A percentile compares a stretch with the other conserved stretches of the same genome.
Conservation (phyloP, 2,888 invertebrate genomes). For the Heliconius charithonia region DNA sequence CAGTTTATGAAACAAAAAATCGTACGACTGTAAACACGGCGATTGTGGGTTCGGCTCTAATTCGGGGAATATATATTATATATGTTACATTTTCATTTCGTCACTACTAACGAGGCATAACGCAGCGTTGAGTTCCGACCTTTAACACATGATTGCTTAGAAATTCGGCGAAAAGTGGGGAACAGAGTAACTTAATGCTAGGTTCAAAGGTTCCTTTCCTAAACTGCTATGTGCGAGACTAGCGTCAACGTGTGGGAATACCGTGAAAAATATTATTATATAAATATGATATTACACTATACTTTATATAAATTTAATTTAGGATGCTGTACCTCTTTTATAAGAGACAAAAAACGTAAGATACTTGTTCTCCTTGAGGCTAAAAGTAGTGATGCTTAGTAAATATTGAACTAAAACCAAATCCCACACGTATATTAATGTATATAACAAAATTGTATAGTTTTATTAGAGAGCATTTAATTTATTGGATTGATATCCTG, state of each 20-base stretch:
- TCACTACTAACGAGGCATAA: too few relatives aligned
- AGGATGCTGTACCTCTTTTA: neutral
- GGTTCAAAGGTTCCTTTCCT: neutral
- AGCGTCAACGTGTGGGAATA: too few relatives aligned
- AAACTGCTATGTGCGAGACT: neutral
- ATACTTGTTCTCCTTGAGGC: constrained; percentile 10
- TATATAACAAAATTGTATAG: neutral
- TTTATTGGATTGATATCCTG: neutral
- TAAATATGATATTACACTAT: neutral
- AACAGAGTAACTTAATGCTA: neutral
- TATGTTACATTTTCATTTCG: too few relatives aligned
- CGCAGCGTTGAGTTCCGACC: too few relatives aligned
- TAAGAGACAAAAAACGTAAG: neutral
- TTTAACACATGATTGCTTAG: too few relatives aligned
- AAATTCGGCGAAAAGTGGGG: neutral
- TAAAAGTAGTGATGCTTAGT: neutral
- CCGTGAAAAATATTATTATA: too few relatives aligned
- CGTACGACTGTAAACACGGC: too few relatives aligned
- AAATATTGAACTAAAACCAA: neutral
- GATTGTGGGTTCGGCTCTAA: too few relatives aligned
- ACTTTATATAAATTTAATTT: neutral
- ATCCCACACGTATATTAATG: neutral
- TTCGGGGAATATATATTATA: too few relatives aligned
- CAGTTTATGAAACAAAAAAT: neutral
- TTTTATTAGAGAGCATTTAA: neutral